Evolutionary conservation across 2,888 invertebrate genomes (phyloP).

Genomic region (Pterostichus niger): DNA sequence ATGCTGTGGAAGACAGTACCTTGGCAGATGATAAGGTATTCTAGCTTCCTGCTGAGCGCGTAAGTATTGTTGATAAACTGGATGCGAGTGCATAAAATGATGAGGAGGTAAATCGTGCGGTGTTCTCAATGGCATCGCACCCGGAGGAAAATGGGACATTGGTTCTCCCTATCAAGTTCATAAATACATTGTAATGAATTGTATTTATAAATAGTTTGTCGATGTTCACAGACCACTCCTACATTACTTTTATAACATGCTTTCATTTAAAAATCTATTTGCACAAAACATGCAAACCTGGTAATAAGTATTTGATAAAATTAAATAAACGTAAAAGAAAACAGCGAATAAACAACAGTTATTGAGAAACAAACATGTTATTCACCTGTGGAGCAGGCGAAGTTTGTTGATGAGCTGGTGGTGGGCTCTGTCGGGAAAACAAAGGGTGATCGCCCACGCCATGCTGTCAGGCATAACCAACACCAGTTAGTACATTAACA

Average conservation of each 20-base stretch:
- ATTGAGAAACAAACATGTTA: constrained; percentile 63
- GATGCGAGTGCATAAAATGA: constrained; percentile 79
- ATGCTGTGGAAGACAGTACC: constrained; percentile 69
- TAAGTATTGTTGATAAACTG: constrained; percentile 80
- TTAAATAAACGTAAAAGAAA: constrained; percentile 32
- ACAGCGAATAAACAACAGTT: constrained; percentile 22
- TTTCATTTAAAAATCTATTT: constrained; percentile 16
- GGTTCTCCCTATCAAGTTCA: constrained; percentile 79
- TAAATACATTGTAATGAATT: constrained; percentile 57
- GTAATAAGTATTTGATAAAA: background rate
- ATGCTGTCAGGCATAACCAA: constrained; percentile 80
- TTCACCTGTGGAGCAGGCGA: constrained; percentile 86
- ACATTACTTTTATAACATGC: constrained; percentile 17
- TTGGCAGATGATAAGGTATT: constrained; percentile 70
- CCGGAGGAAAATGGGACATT: constrained; percentile 78
- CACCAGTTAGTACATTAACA: constrained; percentile 69
- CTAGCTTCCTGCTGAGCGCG: constrained; percentile 76
- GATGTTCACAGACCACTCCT: constrained; percentile 13
- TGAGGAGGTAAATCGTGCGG: constrained; percentile 77
- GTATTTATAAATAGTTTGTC: background rate
- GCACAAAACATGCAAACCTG: constrained; percentile 42
- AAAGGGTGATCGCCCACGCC: constrained; percentile 78
- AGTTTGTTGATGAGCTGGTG: constrained; percentile 91
- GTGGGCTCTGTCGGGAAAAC: constrained; percentile 84
- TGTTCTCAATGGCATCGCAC: constrained; percentile 74